phyloP scores from a whole-genome alignment of 2,888 invertebrate species.

The Plagodis pulveraria region DNA sequence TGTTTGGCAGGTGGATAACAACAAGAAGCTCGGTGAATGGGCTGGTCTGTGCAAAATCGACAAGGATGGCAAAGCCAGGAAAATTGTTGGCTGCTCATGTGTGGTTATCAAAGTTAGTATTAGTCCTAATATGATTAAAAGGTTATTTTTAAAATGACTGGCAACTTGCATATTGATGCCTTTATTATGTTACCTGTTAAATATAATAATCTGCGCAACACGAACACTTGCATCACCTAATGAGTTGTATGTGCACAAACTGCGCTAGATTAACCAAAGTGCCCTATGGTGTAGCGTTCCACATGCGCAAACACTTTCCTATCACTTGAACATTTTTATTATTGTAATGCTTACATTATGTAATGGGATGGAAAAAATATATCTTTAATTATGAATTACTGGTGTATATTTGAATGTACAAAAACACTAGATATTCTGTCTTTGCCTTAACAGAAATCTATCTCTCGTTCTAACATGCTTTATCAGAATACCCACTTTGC shows the following conservation, averaged over 20 bases:
- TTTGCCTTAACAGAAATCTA: too few species aligned
- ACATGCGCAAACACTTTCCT: constrained; percentile 71
- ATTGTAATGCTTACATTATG: neutral
- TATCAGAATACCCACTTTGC: too few species aligned
- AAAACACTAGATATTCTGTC: too few species aligned
- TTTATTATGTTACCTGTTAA: constrained; percentile 28
- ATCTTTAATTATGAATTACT: too few species aligned
- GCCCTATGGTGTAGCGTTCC: constrained; percentile 73
- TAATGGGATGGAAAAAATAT: neutral
- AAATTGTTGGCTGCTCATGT: constrained; percentile 99
- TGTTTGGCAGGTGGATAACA: constrained; percentile 92
- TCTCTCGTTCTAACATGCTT: too few species aligned
- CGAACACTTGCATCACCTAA: constrained; percentile 60
- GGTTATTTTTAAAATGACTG: too few species aligned
- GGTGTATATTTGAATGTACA: too few species aligned
- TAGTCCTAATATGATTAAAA: too few species aligned
- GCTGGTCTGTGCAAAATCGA: constrained; percentile 99
- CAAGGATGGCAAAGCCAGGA: constrained; percentile 99
- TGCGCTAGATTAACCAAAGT: constrained; percentile 63
- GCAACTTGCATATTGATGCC: too few species aligned
- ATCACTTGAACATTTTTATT: constrained; percentile 59
- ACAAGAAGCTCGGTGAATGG: constrained; percentile 99
- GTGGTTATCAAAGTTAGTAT: constrained; percentile 95
- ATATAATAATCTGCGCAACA: constrained; percentile 61
- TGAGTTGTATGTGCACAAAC: constrained; percentile 53